Evolutionary conservation across 2,797 vertebrate species (phyloP), one percentile per base, ranked within the genome.

Genomic region (Rhabdomys pumilio): DNA sequence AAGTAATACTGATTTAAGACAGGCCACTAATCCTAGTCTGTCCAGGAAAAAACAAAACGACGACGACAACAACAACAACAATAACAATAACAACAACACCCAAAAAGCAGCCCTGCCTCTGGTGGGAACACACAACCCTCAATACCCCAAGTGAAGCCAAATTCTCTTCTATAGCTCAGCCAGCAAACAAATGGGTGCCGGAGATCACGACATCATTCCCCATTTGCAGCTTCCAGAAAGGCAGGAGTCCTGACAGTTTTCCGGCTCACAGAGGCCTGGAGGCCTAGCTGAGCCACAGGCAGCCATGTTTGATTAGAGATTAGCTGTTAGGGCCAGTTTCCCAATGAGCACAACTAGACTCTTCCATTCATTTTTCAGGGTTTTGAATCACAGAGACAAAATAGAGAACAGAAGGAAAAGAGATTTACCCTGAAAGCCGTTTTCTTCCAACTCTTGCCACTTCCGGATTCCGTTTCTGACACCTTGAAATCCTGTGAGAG

Each of bases 381-480:
- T 50, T 63, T 6, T 85, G 55, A 83, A 85, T 94, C 50, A 22
- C 34, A 96, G 59, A 95, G 41, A 76, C 67, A 2, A 47, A 79
- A 95, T 77, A 67, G 61, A 87, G 84, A 92, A 91, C 1, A 83
- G 69, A 95, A 96, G 17, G 31, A 82, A 94, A 94, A 85, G 53
- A 80, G 79, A 80, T 96, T 98, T 98, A 98, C 98, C 98, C 0
- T 87, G 94, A 12, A 81, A 88, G 3, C 97, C 92, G 8, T 81
- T 98, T 95, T 59, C 91, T 93, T 83, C 97, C 1, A 63, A 67
- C 72, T 97, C 80, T 97, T 96, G 96, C 12, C 97, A 76, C 59
- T 96, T 98, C 91, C 89, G 97, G 93, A 98, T 98, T 77, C 98
- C 97, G 0, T 98, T 98, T 76, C 95, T 96, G 3, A 98, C 50